Evolutionary conservation across 2,888 invertebrate species (phyloP), one percentile per base, ranked within the genome.

Genomic region (Micoletzkya japonica): DNA sequence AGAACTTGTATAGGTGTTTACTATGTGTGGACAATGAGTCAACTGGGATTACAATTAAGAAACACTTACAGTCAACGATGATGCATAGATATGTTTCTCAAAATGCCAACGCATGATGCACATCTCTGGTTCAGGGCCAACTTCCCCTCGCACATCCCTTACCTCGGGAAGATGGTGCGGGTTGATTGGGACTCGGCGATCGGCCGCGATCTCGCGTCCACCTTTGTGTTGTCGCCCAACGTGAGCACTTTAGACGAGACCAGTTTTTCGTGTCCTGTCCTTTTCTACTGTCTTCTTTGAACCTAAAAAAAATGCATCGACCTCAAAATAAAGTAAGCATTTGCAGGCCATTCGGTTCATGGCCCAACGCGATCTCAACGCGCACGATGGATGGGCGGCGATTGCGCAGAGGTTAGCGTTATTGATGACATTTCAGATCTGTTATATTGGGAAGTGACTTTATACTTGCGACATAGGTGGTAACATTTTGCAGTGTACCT

Each of bases 371-470:
- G 83, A 83, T 71, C 66, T 83, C 30, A 77, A 76, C 54, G 76
- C 80, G 0, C 72, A 80, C 57, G 82, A 82, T 64, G 82, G 81
- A 1, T 83, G 80, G 66, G 75, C 81, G 4, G 79, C 82, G 20
- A 73, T 80, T 32, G 81, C 79, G n/a, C 78, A 78, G 67, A 70
- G 79, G 49, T 74, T 20, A 44, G 3, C 17, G 26, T n/a, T n/a
- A n/a, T n/a, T n/a, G n/a, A n/a, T n/a, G 75, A 34, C 75, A 76
- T n/a, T n/a, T n/a, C n/a, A n/a, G n/a, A n/a, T n/a, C n/a, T n/a
- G n/a, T n/a, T n/a, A n/a, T n/a, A n/a, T n/a, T 14, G 44, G 44
- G 10, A 20, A 44, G 44, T 14, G 44, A 24, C 32, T 44, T 10
- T 49, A 14, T 24, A n/a, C 4, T 14, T 34, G 10, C 2, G 10